Evolutionary conservation across 1,140 invertebrate genomes (phyloP).

Genomic region (Bombus superbus): DNA sequence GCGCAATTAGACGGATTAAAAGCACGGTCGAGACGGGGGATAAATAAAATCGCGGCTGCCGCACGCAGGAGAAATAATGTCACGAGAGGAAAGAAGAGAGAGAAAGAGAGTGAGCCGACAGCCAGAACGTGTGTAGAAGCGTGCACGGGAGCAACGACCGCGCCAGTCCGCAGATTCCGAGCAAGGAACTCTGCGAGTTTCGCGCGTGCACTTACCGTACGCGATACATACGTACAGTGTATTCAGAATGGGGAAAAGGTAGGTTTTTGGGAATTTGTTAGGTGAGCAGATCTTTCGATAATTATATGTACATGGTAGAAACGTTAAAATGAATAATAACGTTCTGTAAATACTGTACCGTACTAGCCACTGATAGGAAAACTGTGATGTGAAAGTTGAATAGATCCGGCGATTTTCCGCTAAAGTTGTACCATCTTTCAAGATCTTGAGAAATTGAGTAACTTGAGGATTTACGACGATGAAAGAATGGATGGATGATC

Average conservation of each 20-base stretch:
- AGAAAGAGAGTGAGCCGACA: slow-evolving; percentile 45
- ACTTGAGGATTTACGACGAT: too few relatives aligned
- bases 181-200: slow-evolving; percentile 67
- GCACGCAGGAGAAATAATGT: neutral
- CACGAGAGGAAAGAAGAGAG: slow-evolving; percentile 53
- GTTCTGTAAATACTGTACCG: too few relatives aligned
- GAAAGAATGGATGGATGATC: too few relatives aligned
- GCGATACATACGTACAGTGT: slow-evolving; percentile 9
- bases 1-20: slow-evolving; percentile 46
- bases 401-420: too few relatives aligned
- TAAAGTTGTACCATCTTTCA: too few relatives aligned
- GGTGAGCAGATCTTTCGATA: neutral
- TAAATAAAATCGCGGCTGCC: slow-evolving; percentile 38
- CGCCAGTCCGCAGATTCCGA: slow-evolving; percentile 69
- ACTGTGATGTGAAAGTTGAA: too few relatives aligned
- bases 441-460: too few relatives aligned
- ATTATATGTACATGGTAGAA: too few relatives aligned
- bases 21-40: slow-evolving; percentile 1
- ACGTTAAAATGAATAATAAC: too few relatives aligned
- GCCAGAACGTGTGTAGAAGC: slow-evolving; percentile 23
- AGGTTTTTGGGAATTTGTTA: neutral
- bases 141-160: slow-evolving; percentile 73
- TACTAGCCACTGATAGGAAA: too few relatives aligned
- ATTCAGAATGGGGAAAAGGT: neutral
- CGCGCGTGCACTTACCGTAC: slow-evolving; percentile 50